These are phyloP conservation scores for pig (Sus scrofa) DNA, from an alignment of 2,113 vertebrate genomes.

Conservation along the genomic window T2T-Sscrofa CM000817.6:173287501-173288000, in stretches of 20 bases:
- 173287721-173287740: background rate
- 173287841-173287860: conserved; percentile 44
- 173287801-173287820: conserved; percentile 8
- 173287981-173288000: background rate
- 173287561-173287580: background rate
- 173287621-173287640: background rate
- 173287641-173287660: background rate
- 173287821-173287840: background rate
- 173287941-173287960: background rate
- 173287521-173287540: background rate
- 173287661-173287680: background rate
- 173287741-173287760: background rate
- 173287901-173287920: background rate
- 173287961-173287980: background rate
- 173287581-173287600: background rate
- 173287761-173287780: background rate
- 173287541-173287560: conserved; percentile 27
- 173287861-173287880: background rate
- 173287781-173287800: conserved; percentile 5
- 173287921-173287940: background rate
- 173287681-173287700: background rate
- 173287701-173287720: background rate
- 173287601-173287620: background rate
- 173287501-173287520: background rate
- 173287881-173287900: background rate